phyloP scores from a whole-genome alignment of 2,797 vertebrate genomes.

The Chaunax sp. region DNA sequence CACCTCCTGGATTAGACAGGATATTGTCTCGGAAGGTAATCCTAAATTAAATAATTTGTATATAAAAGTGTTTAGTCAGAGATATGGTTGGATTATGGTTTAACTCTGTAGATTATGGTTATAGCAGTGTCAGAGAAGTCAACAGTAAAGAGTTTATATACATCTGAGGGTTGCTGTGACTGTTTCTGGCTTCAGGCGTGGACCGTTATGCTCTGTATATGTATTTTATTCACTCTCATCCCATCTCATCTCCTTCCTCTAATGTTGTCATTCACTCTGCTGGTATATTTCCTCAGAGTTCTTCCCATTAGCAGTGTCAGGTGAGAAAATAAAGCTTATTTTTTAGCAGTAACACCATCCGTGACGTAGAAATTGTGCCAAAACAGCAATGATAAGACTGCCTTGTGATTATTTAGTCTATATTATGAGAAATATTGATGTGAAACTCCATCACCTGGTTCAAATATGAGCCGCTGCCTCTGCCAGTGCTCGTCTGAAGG shows the following conservation, averaged over 20 bases:
- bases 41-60: neutral
- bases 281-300: constrained; percentile 61
- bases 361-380: constrained; percentile 17
- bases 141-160: constrained; percentile 66
- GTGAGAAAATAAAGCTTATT: constrained; percentile 66
- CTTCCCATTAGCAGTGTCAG: constrained; percentile 51
- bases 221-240: constrained; percentile 61
- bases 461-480: constrained; percentile 62
- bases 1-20: neutral
- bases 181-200: constrained; percentile 37
- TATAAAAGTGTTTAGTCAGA: neutral
- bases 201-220: constrained; percentile 50
- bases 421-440: constrained; percentile 74
- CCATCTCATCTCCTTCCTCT: neutral
- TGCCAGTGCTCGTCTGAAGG: constrained; percentile 60
- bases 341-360: constrained; percentile 68
- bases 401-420: constrained; percentile 79
- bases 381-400: constrained; percentile 32
- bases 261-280: constrained; percentile 13
- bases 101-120: constrained; percentile 48
- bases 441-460: constrained; percentile 77
- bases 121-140: constrained; percentile 38
- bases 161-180: constrained; percentile 52
- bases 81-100: neutral
- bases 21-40: neutral